Evolutionary conservation across 92 coral and sea anemone genomes (phyloP), one percentile per base, ranked within the genome.

Genomic region (Actinernus sp.): DNA sequence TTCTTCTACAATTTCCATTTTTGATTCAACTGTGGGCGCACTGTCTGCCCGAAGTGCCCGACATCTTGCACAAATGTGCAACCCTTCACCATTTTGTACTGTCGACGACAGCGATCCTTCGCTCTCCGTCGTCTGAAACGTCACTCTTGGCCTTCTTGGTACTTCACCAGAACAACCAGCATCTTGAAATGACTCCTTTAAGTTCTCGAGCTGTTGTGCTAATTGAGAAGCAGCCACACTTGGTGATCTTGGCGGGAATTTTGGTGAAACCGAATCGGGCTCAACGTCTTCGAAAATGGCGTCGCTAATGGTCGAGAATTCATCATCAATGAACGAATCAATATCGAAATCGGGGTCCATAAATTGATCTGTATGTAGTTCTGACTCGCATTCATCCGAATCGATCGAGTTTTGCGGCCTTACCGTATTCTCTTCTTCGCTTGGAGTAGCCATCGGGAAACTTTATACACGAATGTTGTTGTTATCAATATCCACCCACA

Each of bases 311-410:
- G 26, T 50, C 8, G 49, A 22, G 29, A 67, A 70, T 57, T 70
- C 78, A 24, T 70, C 78, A 14, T 70, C 67, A 49, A 70, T 70
- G 21, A 55, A 70, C 18, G 67, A 40, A 27, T 70, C 78, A 25
- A 70, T 55, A 30, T 68, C 57, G 19, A 57, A 26, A 0, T 48
- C 40, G 17, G 45, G 44, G 10, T 38, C 50, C 27, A 46, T 44
- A 14, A 49, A 6, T 26, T 65, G 47, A 17, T 48, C 59, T 7
- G 45, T n/a, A 20, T 65, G 72, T 3, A 20, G 33, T 26, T 27
- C 36, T 4, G 20, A 30, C 4, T 20, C 49, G 2, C 49, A 38
- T 5, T 56, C 78, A 14, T 68, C 75, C 27, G 52, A 36, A 53
- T 54, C 63, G 55, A 43, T 54, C 14, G 78, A n/a, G 55, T 23